phyloP scores from a whole-genome alignment of 2,888 invertebrate genomes.

The Volucella zonaria region DNA sequence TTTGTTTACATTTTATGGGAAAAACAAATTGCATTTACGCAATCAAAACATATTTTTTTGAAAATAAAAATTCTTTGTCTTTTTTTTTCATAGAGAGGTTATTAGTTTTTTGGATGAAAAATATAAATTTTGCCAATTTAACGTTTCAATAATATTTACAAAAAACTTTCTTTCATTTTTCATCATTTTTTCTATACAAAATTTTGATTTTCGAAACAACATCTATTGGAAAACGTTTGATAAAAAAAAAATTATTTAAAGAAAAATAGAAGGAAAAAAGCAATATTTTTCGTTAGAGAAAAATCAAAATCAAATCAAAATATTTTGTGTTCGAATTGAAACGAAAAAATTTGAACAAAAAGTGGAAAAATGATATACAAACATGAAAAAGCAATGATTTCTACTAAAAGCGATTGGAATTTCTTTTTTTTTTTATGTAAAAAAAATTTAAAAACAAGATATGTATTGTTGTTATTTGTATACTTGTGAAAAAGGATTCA shows the following conservation, averaged over 20 bases:
- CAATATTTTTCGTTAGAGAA: slow-evolving; percentile 38
- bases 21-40: slow-evolving; percentile 83
- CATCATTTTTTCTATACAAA: slow-evolving; percentile 62
- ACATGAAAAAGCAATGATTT: slow-evolving; percentile 71
- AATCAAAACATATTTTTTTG: slow-evolving; percentile 77
- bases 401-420: slow-evolving; percentile 66
- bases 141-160: slow-evolving; percentile 66
- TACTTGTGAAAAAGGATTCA: slow-evolving; percentile 68
- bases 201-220: slow-evolving; percentile 56
- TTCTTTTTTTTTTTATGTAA: slow-evolving; percentile 14
- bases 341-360: slow-evolving; percentile 32
- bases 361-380: slow-evolving; percentile 50
- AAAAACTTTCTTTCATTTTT: slow-evolving; percentile 53
- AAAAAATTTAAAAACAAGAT: slow-evolving; percentile 56
- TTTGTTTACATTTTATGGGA: slow-evolving; percentile 75
- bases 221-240: slow-evolving; percentile 49
- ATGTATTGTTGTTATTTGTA: slow-evolving; percentile 74
- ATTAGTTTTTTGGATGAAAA: slow-evolving; percentile 35
- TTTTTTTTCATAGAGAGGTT: slow-evolving; percentile 53
- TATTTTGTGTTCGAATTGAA: slow-evolving; percentile 39
- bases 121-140: slow-evolving; percentile 70
- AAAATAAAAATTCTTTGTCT: slow-evolving; percentile 69
- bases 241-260: slow-evolving; percentile 40
- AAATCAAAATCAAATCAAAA: slow-evolving; percentile 28
- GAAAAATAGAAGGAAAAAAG: slow-evolving; percentile 25